phyloP scores from a whole-genome alignment of 2,888 invertebrate genomes.

The Elysia crispata region DNA sequence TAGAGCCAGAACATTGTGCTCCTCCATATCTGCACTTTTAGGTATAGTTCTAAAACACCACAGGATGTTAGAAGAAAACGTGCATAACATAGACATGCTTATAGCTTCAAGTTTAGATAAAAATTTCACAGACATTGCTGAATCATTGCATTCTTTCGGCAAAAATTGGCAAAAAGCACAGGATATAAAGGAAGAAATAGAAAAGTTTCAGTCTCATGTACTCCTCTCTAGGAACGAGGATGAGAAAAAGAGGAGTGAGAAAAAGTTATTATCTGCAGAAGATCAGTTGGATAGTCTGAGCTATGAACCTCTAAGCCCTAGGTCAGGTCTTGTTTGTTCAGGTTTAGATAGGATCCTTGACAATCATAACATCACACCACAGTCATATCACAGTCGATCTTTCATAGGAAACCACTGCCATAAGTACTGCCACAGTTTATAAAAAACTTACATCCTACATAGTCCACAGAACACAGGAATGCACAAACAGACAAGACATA shows the following conservation, averaged over 20 bases:
- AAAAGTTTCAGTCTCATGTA: not conserved
- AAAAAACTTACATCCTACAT: not conserved
- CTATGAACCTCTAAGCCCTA: not conserved
- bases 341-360: not conserved
- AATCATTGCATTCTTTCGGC: not conserved
- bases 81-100: not conserved
- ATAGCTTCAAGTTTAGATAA: not conserved
- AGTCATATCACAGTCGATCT: constrained; percentile 27
- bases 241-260: not conserved
- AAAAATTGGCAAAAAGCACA: not conserved
- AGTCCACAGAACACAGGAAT: not conserved
- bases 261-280: not conserved
- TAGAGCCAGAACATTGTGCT: not conserved
- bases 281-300: not conserved
- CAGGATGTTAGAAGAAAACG: not conserved
- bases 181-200: not conserved
- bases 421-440: constrained; percentile 15
- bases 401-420: constrained; percentile 37
- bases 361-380: constrained; percentile 10
- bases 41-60: no score
- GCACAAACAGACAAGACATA: not conserved
- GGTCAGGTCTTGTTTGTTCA: constrained; percentile 1
- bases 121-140: not conserved
- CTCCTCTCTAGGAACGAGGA: not conserved
- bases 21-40: no score